Evolutionary conservation across 2,888 invertebrate species (phyloP), one percentile per base, ranked within the genome.

Genomic region (Troglohyphantes excavatus): DNA sequence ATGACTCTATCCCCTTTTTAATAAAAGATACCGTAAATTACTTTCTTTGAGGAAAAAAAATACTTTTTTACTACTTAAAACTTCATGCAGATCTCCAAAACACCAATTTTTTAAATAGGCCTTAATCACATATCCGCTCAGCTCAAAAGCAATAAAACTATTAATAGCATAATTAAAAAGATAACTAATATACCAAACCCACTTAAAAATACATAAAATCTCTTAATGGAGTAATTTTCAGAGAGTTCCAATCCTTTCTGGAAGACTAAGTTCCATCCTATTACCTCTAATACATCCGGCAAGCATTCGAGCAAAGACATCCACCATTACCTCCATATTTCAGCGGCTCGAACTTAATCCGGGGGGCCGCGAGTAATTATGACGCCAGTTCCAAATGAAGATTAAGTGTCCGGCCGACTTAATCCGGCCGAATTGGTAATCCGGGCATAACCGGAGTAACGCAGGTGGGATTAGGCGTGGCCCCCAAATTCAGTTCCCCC

Each of bases 311-410:
- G 53, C 39, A 39, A 39, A 39, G 5, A 53, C 17, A 53, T 53
- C 53, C 63, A 33, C 70, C 83, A 73, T 83, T 73, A 72, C 72
- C 63, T 73, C 63, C 27, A 81, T 68, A 81, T 81, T 81, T 68
- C 19, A 53, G 46, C 21, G 27, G 83, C 73, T 73, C 39, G n/a
- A 68, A 70, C 13, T 23, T 73, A 73, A 83, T 83, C 73, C 73
- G 33, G 11, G 29, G 2, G 26, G 13, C 53, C 21, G 63, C 73
- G 63, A 53, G 65, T 73, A 83, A 83, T 73, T 83, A 73, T 73
- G 73, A 73, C 73, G 63, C 83, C 65, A 33, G 23, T 21, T 65
- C 65, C 43, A 63, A 72, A 73, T 72, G 70, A 72, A 83, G 83
- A 83, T 83, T 83, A 83, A 73, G 63, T 61, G 39, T 23, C 27